phyloP scores from a whole-genome alignment of 2,888 invertebrate species.

The Dendrolimus pini region DNA sequence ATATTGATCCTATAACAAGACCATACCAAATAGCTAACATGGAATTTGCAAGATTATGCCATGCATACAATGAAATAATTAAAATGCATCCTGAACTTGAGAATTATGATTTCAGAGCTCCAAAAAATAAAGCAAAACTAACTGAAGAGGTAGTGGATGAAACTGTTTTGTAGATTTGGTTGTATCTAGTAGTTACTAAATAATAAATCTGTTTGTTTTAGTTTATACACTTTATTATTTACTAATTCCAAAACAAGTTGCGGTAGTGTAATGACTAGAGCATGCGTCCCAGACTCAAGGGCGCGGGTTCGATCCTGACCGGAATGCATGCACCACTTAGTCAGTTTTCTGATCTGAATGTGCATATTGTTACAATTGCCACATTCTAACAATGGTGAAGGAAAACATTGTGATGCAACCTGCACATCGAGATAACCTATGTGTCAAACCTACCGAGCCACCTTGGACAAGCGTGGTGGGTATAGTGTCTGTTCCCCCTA shows the following conservation, averaged over 20 bases:
- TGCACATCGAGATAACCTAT: too few species aligned
- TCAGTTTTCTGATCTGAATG: too few species aligned
- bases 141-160: conserved; percentile 19
- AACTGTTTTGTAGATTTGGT: conserved; percentile 26
- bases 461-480: too few species aligned
- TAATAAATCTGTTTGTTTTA: conserved; percentile 17
- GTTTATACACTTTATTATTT: conserved; percentile 11
- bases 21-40: conserved; percentile 86
- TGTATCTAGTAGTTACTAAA: conserved; percentile 27
- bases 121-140: conserved; percentile 35
- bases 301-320: too few species aligned
- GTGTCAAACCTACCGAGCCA: too few species aligned
- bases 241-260: conserved; percentile 10
- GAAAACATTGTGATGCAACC: too few species aligned
- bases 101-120: conserved; percentile 82
- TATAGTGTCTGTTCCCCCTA: too few species aligned
- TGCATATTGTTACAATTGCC: too few species aligned
- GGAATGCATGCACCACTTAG: too few species aligned
- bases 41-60: conserved; percentile 86
- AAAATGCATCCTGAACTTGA: conserved; percentile 80
- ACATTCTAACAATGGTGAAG: too few species aligned
- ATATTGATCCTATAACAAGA: conserved; percentile 81
- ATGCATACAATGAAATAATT: conserved; percentile 85
- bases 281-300: too few species aligned
- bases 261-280: too few species aligned